Evolutionary conservation across 2,113 vertebrate species (phyloP), one percentile per base, ranked within the genome.

Genomic region (Syngnathoides biaculeatus): DNA sequence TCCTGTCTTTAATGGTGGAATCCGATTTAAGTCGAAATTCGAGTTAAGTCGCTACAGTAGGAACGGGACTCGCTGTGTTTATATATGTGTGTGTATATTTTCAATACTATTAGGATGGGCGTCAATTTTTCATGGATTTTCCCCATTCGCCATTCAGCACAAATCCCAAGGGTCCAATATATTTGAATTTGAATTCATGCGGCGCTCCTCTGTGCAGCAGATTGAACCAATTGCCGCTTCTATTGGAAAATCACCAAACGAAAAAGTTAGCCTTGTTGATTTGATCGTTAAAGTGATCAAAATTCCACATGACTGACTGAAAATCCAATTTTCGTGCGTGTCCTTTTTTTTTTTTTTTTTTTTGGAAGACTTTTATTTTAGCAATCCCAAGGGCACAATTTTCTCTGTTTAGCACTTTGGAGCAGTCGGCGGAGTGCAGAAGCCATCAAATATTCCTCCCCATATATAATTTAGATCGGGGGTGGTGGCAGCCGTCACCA

Each of bases 351-450:
- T n/a, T n/a, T n/a, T n/a, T 57, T 14, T 30, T 19, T n/a, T 57
- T 14, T 30, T 19, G 13, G 12, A 84, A 79, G 72, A 78, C 77
- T 72, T 74, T 86, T 57, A 17, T 69, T 89, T 90, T 89, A 86
- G 88, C 55, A 39, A 8, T 67, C 58, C 74, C 73, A 71, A 83
- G 79, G 66, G 63, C 68, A 79, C 65, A 53, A 69, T 84, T 82
- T 80, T 74, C 68, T 81, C 76, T 79, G 66, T 70, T 80, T 72
- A 72, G 52, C 56, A 64, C 77, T 83, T 79, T 72, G 53, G 50
- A 79, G 57, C 38, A 74, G 47, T 48, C 19, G n/a, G 53, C 50
- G 45, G 42, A 62, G 65, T 72, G 64, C 58, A 22, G 52, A 53
- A 62, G 67, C 15, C 4, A 60, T 70, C 62, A 76, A 82, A 76